A percentile compares a stretch with the other conserved stretches of the same genome.
Conservation (phyloP, 2,888 invertebrate species). For the Meliscaeva auricollis region DNA sequence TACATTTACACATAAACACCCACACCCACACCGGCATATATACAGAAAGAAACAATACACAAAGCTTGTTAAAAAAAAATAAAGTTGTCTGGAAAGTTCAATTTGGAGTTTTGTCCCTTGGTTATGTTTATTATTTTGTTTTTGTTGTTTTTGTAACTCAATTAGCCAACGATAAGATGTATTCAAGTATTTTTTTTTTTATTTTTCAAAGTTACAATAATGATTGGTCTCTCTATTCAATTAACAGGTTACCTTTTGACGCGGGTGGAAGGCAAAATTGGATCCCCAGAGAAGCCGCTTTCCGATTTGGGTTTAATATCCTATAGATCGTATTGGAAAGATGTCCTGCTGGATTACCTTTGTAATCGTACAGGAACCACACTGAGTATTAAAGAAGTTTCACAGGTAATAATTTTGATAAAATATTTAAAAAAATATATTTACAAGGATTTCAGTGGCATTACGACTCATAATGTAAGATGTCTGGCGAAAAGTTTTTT, state of each 20-base stretch:
- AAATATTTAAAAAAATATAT: too few relatives aligned
- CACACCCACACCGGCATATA: background rate
- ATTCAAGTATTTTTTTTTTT: slow-evolving; percentile 58
- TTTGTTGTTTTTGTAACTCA: slow-evolving; percentile 43
- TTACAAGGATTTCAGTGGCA: too few relatives aligned
- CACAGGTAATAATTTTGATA: slow-evolving; percentile 82
- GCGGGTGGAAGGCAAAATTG: slow-evolving; percentile 97
- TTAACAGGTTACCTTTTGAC: slow-evolving; percentile 96
- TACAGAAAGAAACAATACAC: slow-evolving; percentile 40
- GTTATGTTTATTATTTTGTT: slow-evolving; percentile 41
- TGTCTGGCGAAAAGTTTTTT: too few relatives aligned
- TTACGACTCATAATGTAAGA: too few relatives aligned
- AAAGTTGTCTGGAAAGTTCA: slow-evolving; percentile 75
- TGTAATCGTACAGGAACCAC: slow-evolving; percentile 95
- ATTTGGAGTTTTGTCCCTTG: slow-evolving; percentile 58
- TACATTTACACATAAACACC: slow-evolving; percentile 39
- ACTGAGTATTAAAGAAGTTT: slow-evolving; percentile 94
- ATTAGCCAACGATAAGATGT: slow-evolving; percentile 48
- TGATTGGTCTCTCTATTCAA: slow-evolving; percentile 40
- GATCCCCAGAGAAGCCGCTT: slow-evolving; percentile 99
- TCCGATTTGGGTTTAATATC: slow-evolving; percentile 98
- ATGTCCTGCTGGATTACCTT: slow-evolving; percentile 95
- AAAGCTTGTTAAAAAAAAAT: slow-evolving; percentile 62
- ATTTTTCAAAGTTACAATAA: slow-evolving; percentile 46
- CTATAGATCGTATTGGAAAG: slow-evolving; percentile 99